These are phyloP conservation scores for Leptoclinus maculatus DNA, from an alignment of 2,797 vertebrate species.

Conservation along the genomic window DNA sequence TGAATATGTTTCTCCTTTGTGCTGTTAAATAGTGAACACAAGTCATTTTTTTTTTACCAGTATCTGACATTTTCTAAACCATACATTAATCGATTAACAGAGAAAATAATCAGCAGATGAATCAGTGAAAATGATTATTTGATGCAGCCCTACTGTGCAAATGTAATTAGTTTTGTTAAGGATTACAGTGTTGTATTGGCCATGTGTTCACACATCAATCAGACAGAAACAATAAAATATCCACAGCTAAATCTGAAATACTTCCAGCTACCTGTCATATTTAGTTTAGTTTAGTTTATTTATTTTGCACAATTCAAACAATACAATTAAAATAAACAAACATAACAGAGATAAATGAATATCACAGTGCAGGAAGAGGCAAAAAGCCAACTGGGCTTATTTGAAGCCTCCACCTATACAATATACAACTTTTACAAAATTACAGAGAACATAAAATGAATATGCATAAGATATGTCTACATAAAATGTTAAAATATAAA, in stretches of 20 bases:
- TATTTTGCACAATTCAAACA: too few relatives aligned
- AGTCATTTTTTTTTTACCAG: background rate
- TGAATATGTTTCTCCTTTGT: background rate
- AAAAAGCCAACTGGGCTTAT: too few relatives aligned
- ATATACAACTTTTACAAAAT: too few relatives aligned
- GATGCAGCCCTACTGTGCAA: background rate
- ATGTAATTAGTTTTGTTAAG: conserved; percentile 9
- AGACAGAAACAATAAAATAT: background rate
- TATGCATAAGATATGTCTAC: too few relatives aligned
- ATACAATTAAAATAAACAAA: too few relatives aligned
- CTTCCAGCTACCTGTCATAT: background rate
- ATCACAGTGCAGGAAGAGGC: too few relatives aligned
- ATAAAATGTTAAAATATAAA: too few relatives aligned
- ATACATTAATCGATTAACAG: background rate
- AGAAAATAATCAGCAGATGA: background rate
- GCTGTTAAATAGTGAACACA: background rate
- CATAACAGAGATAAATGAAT: too few relatives aligned
- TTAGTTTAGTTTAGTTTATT: too few relatives aligned
- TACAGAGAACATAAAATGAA: too few relatives aligned
- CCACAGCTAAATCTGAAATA: background rate
- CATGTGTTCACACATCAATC: background rate
- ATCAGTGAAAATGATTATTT: background rate
- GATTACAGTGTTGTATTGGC: conserved; percentile 1
- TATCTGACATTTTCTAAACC: conserved; percentile 4
- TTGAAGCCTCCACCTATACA: too few relatives aligned